Evolutionary conservation across 2,888 invertebrate species (phyloP).

Genomic region (Choreutis nemorana): DNA sequence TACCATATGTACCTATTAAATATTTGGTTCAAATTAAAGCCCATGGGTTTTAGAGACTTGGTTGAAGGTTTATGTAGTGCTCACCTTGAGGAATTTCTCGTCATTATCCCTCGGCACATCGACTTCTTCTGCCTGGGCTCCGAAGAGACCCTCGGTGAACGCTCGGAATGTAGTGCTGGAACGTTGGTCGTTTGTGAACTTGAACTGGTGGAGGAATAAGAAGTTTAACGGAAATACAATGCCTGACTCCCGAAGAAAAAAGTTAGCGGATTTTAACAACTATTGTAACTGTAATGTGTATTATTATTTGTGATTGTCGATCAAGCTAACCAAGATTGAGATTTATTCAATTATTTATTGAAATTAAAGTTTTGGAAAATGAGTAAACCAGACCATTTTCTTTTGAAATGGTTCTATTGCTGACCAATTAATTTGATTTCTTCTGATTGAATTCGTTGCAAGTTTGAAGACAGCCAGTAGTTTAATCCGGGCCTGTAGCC

Average conservation of each 20-base stretch:
- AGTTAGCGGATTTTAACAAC: background rate
- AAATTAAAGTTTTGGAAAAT: background rate
- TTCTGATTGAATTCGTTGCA: background rate
- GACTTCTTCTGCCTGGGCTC: constrained; percentile 41
- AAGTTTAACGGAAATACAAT: background rate
- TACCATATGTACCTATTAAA: too few species aligned
- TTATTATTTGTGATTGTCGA: background rate
- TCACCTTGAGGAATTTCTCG: constrained; percentile 46
- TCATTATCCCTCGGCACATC: constrained; percentile 43
- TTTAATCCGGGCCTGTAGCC: too few species aligned
- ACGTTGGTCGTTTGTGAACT: constrained; percentile 65
- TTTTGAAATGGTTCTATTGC: background rate
- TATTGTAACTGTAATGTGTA: too few species aligned
- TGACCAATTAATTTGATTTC: background rate
- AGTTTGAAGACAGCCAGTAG: too few species aligned
- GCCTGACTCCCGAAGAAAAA: background rate
- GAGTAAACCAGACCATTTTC: background rate
- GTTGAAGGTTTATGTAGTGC: too few species aligned
- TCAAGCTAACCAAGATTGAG: background rate
- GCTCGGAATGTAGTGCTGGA: constrained; percentile 69
- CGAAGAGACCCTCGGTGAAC: constrained; percentile 73
- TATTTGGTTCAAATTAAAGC: too few species aligned
- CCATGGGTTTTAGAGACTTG: too few species aligned
- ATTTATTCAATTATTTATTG: background rate
- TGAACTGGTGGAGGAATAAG: constrained; percentile 73